Conservation (phyloP, 2,113 vertebrate genomes). For the Zosterops japonicus region DNA sequence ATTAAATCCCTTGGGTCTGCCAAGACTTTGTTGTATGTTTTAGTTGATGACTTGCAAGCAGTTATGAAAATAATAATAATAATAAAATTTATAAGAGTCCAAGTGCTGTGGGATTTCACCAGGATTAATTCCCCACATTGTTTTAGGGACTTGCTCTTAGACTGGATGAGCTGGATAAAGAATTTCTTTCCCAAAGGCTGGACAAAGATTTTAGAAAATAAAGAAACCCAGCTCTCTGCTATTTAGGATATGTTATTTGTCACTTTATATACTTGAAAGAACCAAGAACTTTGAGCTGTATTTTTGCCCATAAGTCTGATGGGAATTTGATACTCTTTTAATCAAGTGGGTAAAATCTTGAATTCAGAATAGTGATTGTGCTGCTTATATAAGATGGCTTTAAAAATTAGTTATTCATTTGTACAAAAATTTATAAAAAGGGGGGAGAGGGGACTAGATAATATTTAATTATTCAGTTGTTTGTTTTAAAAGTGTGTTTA, state of each 20-base stretch:
- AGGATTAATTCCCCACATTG: too few species aligned
- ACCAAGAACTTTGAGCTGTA: rapidly evolving
- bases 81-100: rapidly evolving
- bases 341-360: neutral
- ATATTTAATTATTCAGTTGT: neutral
- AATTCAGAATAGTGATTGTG: neutral
- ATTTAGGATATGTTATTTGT: neutral
- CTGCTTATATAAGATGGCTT: neutral
- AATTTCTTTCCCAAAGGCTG: neutral
- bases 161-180: neutral
- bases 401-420: neutral
- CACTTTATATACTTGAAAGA: neutral
- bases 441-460: rapidly evolving
- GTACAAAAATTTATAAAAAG: rapidly evolving
- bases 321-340: neutral
- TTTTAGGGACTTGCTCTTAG: neutral
- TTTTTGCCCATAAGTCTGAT: neutral
- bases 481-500: neutral
- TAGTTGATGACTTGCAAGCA: neutral
- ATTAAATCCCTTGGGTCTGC: neutral
- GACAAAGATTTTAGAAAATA: neutral
- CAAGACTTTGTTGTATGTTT: rapidly evolving
- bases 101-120: neutral
- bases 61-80: rapidly evolving
- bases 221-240: neutral